Percentiles rank a stretch among this genome's conserved stretches.
These are phyloP conservation scores for Drosophila imparisetae DNA, from an alignment of 2,888 invertebrate genomes.

Conservation along the genomic window DNA sequence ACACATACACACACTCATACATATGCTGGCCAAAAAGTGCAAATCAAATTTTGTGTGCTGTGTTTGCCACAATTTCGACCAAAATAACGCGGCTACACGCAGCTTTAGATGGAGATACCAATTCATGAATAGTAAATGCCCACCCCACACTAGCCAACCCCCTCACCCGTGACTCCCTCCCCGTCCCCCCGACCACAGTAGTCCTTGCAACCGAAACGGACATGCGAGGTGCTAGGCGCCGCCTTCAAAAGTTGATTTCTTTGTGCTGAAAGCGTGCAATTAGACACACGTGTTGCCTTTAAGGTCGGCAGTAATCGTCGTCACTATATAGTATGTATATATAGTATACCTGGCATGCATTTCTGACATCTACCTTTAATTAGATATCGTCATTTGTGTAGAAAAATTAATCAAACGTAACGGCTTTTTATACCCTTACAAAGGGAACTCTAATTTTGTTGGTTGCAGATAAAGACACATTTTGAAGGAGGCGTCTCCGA, in stretches of 20 bases:
- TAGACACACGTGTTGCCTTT: conserved; percentile 22
- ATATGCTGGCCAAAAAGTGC: conserved; percentile 63
- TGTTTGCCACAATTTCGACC: conserved; percentile 66
- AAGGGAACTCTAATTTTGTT: too few relatives aligned
- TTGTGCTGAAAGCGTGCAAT: conserved; percentile 28
- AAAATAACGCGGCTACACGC: conserved; percentile 65
- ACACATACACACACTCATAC: conserved; percentile 10
- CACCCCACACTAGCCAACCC: neutral
- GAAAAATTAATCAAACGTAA: neutral
- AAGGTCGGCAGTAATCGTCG: neutral
- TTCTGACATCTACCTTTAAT: neutral
- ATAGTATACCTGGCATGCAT: neutral
- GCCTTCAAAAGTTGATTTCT: conserved; percentile 6
- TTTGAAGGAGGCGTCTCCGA: neutral
- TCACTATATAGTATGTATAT: neutral
- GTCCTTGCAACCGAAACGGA: neutral
- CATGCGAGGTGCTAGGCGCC: conserved; percentile 28
- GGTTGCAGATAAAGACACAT: too few relatives aligned
- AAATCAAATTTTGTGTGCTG: conserved; percentile 73
- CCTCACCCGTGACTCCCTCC: neutral
- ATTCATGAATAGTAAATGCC: conserved; percentile 1
- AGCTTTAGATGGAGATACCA: conserved; percentile 36
- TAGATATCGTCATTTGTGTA: neutral
- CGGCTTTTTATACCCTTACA: neutral
- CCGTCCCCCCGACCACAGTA: accelerated